Evolutionary conservation across 2,113 vertebrate genomes (phyloP).

Genomic region (Boulengeromyrus knoepffleri): DNA sequence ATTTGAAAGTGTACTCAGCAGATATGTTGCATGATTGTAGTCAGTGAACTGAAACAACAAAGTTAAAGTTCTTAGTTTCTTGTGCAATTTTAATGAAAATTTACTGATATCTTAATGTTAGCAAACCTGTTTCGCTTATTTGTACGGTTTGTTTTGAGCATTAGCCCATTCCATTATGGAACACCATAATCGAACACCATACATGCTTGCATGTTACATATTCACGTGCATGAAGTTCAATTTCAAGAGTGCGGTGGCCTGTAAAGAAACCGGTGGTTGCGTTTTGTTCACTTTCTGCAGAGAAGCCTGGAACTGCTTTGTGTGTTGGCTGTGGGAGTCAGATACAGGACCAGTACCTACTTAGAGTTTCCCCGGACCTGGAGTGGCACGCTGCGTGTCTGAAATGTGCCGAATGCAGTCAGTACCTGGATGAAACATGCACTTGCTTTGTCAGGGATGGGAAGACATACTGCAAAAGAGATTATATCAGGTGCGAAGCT

Average conservation of each 20-base stretch:
- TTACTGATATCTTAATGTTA: neutral
- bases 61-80: neutral
- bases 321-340: conserved; percentile 94
- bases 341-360: conserved; percentile 93
- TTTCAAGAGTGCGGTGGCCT: neutral
- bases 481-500: conserved; percentile 81
- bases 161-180: neutral
- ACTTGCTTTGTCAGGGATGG: conserved; percentile 95
- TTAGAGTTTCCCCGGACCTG: conserved; percentile 90
- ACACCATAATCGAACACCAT: neutral
- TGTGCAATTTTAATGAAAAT: neutral
- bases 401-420: conserved; percentile 90
- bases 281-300: conserved; percentile 54
- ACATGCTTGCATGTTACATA: neutral
- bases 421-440: conserved; percentile 88
- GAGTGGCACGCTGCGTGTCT: conserved; percentile 96
- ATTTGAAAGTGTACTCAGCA: neutral
- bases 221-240: neutral
- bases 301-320: conserved; percentile 84
- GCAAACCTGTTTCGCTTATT: neutral
- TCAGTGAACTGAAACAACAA: neutral
- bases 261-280: neutral
- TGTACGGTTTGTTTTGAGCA: neutral
- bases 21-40: neutral
- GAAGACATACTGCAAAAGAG: conserved; percentile 93